Conservation (phyloP, 2,797 vertebrate species). For the Sciurus vulgaris region DNA sequence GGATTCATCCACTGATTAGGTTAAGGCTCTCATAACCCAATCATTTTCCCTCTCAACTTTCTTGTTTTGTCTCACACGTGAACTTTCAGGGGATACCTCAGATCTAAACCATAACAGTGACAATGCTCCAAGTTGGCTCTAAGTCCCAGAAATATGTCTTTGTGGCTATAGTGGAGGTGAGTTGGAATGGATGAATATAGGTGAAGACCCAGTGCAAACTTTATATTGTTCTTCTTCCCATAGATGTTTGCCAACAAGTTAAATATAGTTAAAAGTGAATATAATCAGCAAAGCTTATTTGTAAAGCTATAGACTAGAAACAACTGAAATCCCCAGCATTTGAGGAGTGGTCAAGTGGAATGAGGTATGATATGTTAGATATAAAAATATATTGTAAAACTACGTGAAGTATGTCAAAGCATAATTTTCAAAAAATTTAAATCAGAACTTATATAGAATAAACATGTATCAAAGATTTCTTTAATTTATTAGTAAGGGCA, state of each 20-base stretch:
- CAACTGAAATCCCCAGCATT: not conserved
- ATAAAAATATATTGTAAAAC: slow-evolving; percentile 51
- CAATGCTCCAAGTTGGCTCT: not conserved
- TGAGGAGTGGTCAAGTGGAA: not conserved
- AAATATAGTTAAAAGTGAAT: slow-evolving; percentile 29
- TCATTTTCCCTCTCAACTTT: too few relatives aligned
- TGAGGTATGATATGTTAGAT: slow-evolving; percentile 5
- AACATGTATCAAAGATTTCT: slow-evolving; percentile 16
- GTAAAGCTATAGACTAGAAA: slow-evolving; percentile 20
- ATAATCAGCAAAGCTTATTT: slow-evolving; percentile 46
- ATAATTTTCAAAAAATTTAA: slow-evolving; percentile 43
- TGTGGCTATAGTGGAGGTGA: not conserved
- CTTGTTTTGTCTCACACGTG: too few relatives aligned
- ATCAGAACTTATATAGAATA: slow-evolving; percentile 36
- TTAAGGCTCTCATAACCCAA: too few relatives aligned
- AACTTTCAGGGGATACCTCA: too few relatives aligned
- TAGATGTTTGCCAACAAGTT: not conserved
- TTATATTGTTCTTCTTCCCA: not conserved
- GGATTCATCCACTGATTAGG: too few relatives aligned
- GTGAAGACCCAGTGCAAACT: not conserved
- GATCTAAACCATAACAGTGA: not conserved
- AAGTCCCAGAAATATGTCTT: not conserved
- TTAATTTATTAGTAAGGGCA: slow-evolving; percentile 27
- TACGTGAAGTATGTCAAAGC: not conserved
- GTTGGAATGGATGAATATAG: not conserved